Conservation (phyloP, 1,140 invertebrate genomes). For the Holcopasites calliopsidis region DNA sequence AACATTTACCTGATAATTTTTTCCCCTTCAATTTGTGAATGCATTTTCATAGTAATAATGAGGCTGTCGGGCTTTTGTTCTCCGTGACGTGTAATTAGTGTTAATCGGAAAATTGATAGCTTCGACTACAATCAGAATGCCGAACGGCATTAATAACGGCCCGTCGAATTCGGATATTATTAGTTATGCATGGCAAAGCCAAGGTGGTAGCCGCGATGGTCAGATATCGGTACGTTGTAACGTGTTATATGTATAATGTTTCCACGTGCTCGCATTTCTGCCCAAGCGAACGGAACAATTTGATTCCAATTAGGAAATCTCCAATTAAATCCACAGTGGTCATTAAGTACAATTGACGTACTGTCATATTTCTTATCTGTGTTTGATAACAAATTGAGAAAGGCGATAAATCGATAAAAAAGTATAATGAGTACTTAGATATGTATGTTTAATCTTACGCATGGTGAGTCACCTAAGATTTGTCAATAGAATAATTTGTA, state of each 20-base stretch:
- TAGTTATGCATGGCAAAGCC: slow-evolving; percentile 54
- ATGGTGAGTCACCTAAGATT: no score
- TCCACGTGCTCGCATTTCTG: slow-evolving; percentile 24
- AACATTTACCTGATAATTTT: no score
- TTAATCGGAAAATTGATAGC: slow-evolving; percentile 51
- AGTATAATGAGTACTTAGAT: no score
- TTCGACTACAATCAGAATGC: slow-evolving; percentile 47
- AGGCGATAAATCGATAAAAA: no score
- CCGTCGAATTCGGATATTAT: slow-evolving; percentile 46
- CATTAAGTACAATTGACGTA: background rate
- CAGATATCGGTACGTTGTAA: slow-evolving; percentile 29
- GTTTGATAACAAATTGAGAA: background rate
- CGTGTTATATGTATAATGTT: slow-evolving; percentile 38
- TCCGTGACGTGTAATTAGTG: slow-evolving; percentile 43
- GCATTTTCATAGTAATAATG: no score
- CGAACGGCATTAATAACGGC: slow-evolving; percentile 47
- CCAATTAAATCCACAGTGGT: slow-evolving; percentile 43
- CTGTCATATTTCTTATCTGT: background rate
- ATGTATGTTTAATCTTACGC: no score
- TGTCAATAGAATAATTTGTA: no score
- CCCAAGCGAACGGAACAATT: slow-evolving; percentile 32
- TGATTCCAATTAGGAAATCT: slow-evolving; percentile 46
- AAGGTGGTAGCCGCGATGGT: slow-evolving; percentile 46
- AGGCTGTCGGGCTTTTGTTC: slow-evolving; percentile 26
- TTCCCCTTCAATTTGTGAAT: no score